Conservation (phyloP, 2,797 vertebrate genomes). For the Hyperoplus immaculatus region DNA sequence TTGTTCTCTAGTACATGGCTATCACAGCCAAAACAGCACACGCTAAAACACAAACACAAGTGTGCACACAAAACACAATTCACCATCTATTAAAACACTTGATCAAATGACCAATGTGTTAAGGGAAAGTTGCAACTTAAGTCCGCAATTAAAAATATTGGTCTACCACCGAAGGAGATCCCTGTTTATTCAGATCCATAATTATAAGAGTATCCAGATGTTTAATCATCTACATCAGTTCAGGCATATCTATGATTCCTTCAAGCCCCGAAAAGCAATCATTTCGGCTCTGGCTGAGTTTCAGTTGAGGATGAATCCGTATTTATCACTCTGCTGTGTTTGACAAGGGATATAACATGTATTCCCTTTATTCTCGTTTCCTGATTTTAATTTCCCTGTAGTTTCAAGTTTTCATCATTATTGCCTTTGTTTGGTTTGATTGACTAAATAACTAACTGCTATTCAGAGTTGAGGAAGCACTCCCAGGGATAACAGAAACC, state of each 20-base stretch:
- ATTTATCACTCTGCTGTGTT: not conserved
- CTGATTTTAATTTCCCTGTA: not conserved
- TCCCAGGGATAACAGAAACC: not conserved
- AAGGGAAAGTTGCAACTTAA: not conserved
- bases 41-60: not conserved
- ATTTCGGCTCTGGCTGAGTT: not conserved
- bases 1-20: no score
- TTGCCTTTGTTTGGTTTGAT: not conserved
- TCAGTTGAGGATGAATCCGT: not conserved
- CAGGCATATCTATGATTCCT: not conserved
- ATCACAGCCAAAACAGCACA: no score
- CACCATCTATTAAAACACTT: not conserved
- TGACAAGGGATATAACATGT: not conserved
- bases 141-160: not conserved
- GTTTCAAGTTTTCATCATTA: not conserved
- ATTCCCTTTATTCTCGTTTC: not conserved
- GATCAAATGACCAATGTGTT: not conserved
- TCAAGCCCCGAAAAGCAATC: not conserved
- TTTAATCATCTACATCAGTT: not conserved
- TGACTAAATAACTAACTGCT: not conserved
- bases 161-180: not conserved
- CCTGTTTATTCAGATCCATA: not conserved
- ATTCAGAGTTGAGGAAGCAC: not conserved
- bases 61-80: conserved; percentile 4
- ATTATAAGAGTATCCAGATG: not conserved